Evolutionary conservation across 1,140 invertebrate species (phyloP).

Genomic region (Venustaconcha ellipsiformis): DNA sequence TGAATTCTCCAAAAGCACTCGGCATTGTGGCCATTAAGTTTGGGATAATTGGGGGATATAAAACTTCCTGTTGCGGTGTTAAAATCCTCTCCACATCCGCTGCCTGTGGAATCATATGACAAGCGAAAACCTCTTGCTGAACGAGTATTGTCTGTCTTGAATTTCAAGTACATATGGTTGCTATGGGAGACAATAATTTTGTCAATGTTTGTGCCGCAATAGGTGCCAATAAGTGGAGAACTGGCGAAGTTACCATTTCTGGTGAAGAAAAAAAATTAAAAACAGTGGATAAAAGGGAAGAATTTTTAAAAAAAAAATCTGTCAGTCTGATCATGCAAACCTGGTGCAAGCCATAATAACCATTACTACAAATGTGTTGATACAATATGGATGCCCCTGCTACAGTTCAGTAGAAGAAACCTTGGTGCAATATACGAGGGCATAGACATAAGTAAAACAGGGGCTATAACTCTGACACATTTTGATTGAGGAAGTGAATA

Average conservation of each 20-base stretch:
- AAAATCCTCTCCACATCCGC: conserved; percentile 65
- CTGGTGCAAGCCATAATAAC: too few species aligned
- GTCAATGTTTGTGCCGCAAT: conserved; percentile 86
- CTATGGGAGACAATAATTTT: conserved; percentile 86
- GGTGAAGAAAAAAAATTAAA: conserved; percentile 32
- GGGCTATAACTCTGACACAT: too few species aligned
- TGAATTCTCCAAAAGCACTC: conserved; percentile 75
- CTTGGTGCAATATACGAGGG: too few species aligned
- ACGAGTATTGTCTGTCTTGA: conserved; percentile 49
- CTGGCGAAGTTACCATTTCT: conserved; percentile 79
- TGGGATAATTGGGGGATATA: conserved; percentile 65
- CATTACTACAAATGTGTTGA: too few species aligned
- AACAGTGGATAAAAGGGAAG: too few species aligned
- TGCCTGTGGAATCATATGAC: conserved; percentile 70
- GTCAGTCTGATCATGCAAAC: too few species aligned
- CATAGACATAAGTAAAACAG: too few species aligned
- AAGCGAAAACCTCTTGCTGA: conserved; percentile 54
- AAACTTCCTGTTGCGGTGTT: conserved; percentile 57
- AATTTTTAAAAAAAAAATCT: too few species aligned
- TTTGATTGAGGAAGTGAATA: too few species aligned
- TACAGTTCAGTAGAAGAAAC: too few species aligned
- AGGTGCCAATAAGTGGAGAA: conserved; percentile 76
- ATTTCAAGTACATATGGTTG: conserved; percentile 72
- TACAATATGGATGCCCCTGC: too few species aligned
- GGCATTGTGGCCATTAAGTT: conserved; percentile 51